Evolutionary conservation across 2,888 invertebrate species (phyloP).

Genomic region (Caenorhabditis imperialis): DNA sequence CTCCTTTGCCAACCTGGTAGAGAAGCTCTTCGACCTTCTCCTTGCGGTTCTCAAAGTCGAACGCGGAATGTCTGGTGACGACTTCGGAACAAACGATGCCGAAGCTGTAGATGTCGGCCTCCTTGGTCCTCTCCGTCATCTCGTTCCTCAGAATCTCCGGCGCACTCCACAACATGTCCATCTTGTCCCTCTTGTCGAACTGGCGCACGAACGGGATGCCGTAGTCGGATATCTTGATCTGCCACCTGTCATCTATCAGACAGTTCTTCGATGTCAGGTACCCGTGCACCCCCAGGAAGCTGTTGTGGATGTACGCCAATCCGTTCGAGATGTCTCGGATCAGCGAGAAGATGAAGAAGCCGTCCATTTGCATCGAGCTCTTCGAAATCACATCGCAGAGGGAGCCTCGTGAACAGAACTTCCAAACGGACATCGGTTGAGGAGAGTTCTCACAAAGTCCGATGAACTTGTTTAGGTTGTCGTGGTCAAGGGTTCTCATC

Average conservation of each 20-base stretch:
- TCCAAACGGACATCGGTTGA: slow-evolving; percentile 69
- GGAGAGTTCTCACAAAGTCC: slow-evolving; percentile 73
- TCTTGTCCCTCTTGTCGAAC: slow-evolving; percentile 22
- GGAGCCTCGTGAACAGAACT: slow-evolving; percentile 66
- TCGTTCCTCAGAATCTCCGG: slow-evolving; percentile 63
- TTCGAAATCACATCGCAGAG: slow-evolving; percentile 49
- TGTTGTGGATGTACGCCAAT: slow-evolving; percentile 36
- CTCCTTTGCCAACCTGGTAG: slow-evolving; percentile 56
- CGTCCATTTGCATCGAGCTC: slow-evolving; percentile 67
- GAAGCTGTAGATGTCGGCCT: slow-evolving; percentile 67
- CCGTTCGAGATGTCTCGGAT: slow-evolving; percentile 70
- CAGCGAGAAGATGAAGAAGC: slow-evolving; percentile 74
- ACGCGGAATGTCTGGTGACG: slow-evolving; percentile 45
- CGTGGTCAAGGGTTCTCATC: slow-evolving; percentile 72
- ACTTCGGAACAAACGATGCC: slow-evolving; percentile 64
- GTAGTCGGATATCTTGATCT: slow-evolving; percentile 59
- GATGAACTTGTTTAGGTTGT: slow-evolving; percentile 74
- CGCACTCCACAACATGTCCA: slow-evolving; percentile 63
- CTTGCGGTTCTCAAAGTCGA: slow-evolving; percentile 46
- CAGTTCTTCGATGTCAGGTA: slow-evolving; percentile 54
- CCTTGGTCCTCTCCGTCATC: slow-evolving; percentile 1
- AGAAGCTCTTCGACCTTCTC: slow-evolving; percentile 56
- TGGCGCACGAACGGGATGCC: slow-evolving; percentile 23
- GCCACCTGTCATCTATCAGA: slow-evolving; percentile 68
- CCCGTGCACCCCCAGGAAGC: slow-evolving; percentile 40